These are phyloP conservation scores for Galagoides demidoff DNA, from an alignment of 2,797 vertebrate genomes.

Conservation along the genomic window DNA sequence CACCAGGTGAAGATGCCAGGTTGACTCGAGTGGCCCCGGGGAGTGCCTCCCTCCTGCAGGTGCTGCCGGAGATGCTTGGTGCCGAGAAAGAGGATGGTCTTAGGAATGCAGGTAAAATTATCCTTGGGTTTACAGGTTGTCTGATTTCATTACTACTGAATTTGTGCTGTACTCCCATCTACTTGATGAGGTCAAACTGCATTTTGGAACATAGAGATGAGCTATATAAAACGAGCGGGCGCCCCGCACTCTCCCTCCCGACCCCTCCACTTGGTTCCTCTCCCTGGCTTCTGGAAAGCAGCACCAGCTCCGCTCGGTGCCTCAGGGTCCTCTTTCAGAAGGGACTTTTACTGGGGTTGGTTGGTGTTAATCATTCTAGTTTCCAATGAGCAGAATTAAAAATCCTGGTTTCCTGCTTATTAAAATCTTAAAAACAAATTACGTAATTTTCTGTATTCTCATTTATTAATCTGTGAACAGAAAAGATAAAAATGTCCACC, in stretches of 20 bases:
- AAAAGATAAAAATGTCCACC: neutral
- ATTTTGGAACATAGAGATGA: neutral
- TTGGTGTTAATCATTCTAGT: neutral
- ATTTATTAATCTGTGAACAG: neutral
- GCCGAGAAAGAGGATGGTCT: neutral
- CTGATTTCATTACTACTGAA: neutral
- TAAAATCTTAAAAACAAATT: neutral
- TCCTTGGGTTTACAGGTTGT: fast-evolving
- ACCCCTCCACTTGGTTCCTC: neutral
- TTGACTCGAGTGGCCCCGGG: slow-evolving; percentile 51
- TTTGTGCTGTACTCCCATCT: neutral
- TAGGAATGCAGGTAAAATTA: slow-evolving; percentile 80
- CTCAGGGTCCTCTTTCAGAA: neutral
- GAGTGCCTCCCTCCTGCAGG: slow-evolving; percentile 68
- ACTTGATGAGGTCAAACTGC: neutral
- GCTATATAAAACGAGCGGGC: fast-evolving
- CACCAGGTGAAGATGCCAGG: slow-evolving; percentile 47
- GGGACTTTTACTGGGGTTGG: neutral
- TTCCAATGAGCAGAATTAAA: neutral
- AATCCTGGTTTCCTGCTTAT: neutral
- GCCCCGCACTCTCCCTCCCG: neutral
- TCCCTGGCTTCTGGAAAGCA: neutral
- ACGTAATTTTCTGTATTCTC: neutral
- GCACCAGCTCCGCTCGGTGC: too few relatives aligned
- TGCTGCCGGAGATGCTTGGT: slow-evolving; percentile 53